Evolutionary conservation across 37 sponge, comb jelly and placozoan genomes (phyloP).

Genomic region (Geodia barretti): DNA sequence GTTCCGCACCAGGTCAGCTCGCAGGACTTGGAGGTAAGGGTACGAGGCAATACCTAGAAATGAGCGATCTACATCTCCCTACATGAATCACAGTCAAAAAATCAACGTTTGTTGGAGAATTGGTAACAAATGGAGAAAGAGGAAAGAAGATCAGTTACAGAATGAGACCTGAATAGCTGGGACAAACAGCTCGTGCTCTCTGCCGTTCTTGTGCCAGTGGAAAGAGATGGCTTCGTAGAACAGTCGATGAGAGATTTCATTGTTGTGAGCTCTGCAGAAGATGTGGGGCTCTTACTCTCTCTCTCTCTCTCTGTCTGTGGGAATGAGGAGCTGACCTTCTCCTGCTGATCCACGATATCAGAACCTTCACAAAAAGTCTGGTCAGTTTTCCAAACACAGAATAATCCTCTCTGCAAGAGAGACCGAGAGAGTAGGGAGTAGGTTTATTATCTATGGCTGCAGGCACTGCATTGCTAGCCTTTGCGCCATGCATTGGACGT

Average conservation of each 20-base stretch:
- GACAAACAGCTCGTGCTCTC: conserved; percentile 7
- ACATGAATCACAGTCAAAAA: no score
- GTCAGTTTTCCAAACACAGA: conserved; percentile 4
- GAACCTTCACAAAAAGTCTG: conserved; percentile 5
- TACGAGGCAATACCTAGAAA: conserved; percentile 26
- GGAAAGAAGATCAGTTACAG: no score
- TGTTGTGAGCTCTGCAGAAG: background rate
- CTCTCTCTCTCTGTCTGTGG: conserved; percentile 62
- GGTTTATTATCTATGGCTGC: no score
- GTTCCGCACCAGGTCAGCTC: conserved; percentile 28
- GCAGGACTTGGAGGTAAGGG: conserved; percentile 43
- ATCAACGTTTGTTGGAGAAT: no score
- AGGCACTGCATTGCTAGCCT: no score
- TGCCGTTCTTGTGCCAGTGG: conserved; percentile 27
- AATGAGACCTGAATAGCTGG: conserved; percentile 41
- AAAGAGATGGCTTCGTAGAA: conserved; percentile 40
- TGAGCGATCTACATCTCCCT: conserved; percentile 62
- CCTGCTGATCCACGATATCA: conserved; percentile 12
- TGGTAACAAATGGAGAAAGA: no score
- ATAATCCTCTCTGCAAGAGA: background rate
- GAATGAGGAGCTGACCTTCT: no score
- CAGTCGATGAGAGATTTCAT: conserved; percentile 21
- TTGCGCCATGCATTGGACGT: no score
- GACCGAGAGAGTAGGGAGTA: background rate
- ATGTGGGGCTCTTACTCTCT: conserved; percentile 30